These are phyloP conservation scores for Drosophila borealis DNA, from an alignment of 2,888 invertebrate genomes.

Conservation along the genomic window DNA sequence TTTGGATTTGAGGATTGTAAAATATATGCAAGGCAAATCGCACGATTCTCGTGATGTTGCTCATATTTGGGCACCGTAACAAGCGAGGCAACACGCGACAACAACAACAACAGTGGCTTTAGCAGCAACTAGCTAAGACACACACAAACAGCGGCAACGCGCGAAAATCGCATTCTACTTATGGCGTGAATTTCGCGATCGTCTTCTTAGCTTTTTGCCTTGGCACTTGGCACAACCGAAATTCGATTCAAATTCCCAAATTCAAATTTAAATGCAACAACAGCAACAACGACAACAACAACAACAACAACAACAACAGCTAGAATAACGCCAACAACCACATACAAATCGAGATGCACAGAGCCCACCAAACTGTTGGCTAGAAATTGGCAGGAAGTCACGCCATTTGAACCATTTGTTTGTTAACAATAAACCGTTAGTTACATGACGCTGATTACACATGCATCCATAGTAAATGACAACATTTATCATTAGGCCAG, in stretches of 20 bases:
- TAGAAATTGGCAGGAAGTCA: constrained; percentile 76
- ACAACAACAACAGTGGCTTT: constrained; percentile 38
- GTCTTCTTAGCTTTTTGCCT: constrained; percentile 48
- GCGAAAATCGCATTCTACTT: constrained; percentile 81
- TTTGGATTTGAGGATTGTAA: constrained; percentile 64
- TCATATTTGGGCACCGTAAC: constrained; percentile 83
- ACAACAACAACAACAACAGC: constrained; percentile 9
- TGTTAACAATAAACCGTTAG: constrained; percentile 71
- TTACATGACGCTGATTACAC: constrained; percentile 67
- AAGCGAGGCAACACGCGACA: constrained; percentile 76
- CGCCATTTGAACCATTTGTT: constrained; percentile 79
- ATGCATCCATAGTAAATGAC: constrained; percentile 58
- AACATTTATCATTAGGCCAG: constrained; percentile 61
- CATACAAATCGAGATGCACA: constrained; percentile 35
- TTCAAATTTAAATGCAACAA: constrained; percentile 76
- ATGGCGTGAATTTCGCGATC: constrained; percentile 79
- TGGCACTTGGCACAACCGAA: constrained; percentile 69
- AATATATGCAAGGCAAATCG: constrained; percentile 82
- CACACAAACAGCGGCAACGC: constrained; percentile 53
- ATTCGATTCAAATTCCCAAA: constrained; percentile 78
- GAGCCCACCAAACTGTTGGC: constrained; percentile 33
- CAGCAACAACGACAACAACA: constrained; percentile 31
- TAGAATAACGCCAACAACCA: neutral
- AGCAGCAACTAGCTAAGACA: constrained; percentile 29
- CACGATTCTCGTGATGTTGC: constrained; percentile 84